Base-by-base conservation (phyloP, 2,888 invertebrate genomes). In the Apodemia zela region DNA sequence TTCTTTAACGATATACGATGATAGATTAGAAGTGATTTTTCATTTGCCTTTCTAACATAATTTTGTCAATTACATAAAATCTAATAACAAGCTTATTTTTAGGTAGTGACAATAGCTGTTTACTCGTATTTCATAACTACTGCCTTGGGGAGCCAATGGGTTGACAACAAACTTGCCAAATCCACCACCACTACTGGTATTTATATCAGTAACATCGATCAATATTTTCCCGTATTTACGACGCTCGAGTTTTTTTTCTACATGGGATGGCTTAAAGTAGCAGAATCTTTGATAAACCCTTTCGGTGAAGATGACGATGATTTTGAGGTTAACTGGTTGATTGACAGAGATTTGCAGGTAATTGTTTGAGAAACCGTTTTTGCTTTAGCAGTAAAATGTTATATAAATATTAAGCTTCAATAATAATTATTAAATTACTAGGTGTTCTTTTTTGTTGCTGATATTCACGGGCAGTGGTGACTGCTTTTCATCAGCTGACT, bases 291-390 rank as follows among this genome's bases (percentile, higher is more conserved):
- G 63, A 97, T 98, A 68, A 98, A 98, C 87, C 97, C 97, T 0
- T 97, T 97, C 75, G 97, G 97, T 0, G 97, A 97, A 78, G 97
- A 97, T 74, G 97, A 97, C 76, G 97, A 97, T 76, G 97, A 97
- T 75, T 97, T 97, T 76, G 97, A 97, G 93, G 96, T 96, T 10
- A 98, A 97, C 80, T 98, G 98, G 97, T 94, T 98, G 87, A 96
- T 98, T 62, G 98, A 98, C 84, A 94, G 98, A 74, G 97, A 97
- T 88, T 89, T 97, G 66, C 96, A 96, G 93, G 96, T 96, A 80
- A 80, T 78, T 45, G 38, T 38, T 38, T 38, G 8, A 33, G 8
- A 33, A 33, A 33, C 1, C 33, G 8, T 33, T 33, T 8, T 33
- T 33, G 33, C 33, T 1, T 5, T 33, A 10, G 33, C 10, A 10